Conservation (phyloP, 1,140 invertebrate species). For the Pseudomyrmex cubaensis region DNA sequence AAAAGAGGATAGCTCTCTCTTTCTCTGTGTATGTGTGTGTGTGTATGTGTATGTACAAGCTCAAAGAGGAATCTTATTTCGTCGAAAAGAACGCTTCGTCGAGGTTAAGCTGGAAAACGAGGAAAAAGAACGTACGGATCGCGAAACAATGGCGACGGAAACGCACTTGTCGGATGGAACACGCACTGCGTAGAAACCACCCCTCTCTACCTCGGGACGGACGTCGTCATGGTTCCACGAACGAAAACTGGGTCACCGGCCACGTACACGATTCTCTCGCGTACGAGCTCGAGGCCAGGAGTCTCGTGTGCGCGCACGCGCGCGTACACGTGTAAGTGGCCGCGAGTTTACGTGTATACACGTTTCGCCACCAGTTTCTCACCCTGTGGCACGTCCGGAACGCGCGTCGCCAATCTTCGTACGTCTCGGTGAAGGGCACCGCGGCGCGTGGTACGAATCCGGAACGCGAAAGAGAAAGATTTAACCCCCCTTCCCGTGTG, state of each 20-base stretch:
- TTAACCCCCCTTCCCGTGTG: neutral
- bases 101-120: no score
- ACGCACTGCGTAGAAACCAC: constrained; percentile 75
- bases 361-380: constrained; percentile 47
- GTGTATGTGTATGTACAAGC: no score
- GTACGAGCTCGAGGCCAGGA: constrained; percentile 57
- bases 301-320: constrained; percentile 56
- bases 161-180: constrained; percentile 55
- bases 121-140: neutral
- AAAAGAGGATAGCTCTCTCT: neutral
- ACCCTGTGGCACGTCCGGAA: constrained; percentile 34
- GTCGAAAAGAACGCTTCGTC: no score
- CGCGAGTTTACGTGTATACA: constrained; percentile 59
- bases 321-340: constrained; percentile 38
- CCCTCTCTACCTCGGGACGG: constrained; percentile 65
- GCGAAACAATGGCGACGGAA: constrained; percentile 12
- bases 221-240: constrained; percentile 74
- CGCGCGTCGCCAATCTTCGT: constrained; percentile 23
- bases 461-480: no score
- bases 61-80: constrained; percentile 12
- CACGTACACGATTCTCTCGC: constrained; percentile 62
- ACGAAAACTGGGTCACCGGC: constrained; percentile 73
- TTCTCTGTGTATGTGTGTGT: neutral
- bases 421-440: constrained; percentile 13
- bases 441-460: constrained; percentile 35